Evolutionary conservation across 2,888 invertebrate genomes (phyloP).

Genomic region (Apodemia mormo): DNA sequence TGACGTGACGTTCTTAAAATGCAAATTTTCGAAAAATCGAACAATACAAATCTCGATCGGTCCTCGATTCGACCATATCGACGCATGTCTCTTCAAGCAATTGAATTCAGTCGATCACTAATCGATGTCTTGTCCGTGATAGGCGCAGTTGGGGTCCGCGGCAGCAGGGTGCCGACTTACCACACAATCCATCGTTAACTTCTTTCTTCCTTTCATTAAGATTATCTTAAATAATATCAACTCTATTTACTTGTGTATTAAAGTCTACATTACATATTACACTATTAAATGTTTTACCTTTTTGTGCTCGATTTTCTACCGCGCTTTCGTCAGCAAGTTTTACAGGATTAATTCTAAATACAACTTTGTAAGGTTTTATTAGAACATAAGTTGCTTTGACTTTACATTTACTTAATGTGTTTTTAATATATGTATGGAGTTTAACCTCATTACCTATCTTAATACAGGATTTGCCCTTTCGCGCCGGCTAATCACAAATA

Average conservation of each 20-base stretch:
- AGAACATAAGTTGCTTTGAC: slow-evolving; percentile 58
- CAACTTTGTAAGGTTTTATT: slow-evolving; percentile 55
- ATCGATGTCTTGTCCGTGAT: slow-evolving; percentile 82
- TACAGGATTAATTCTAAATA: slow-evolving; percentile 51
- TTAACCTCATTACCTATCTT: slow-evolving; percentile 83
- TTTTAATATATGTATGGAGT: slow-evolving; percentile 54
- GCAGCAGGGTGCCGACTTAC: slow-evolving; percentile 82
- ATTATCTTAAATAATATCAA: slow-evolving; percentile 63
- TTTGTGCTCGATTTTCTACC: slow-evolving; percentile 77
- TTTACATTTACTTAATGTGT: slow-evolving; percentile 45
- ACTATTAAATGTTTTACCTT: slow-evolving; percentile 67
- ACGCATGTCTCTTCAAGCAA: slow-evolving; percentile 71
- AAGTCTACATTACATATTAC: slow-evolving; percentile 63
- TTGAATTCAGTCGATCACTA: slow-evolving; percentile 80
- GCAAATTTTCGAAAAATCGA: slow-evolving; percentile 77
- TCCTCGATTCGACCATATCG: slow-evolving; percentile 76
- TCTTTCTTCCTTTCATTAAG: slow-evolving; percentile 80
- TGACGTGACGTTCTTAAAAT: slow-evolving; percentile 77
- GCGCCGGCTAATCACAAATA: slow-evolving; percentile 81
- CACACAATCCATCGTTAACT: slow-evolving; percentile 83
- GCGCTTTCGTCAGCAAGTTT: slow-evolving; percentile 74
- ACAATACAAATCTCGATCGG: slow-evolving; percentile 69
- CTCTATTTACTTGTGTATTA: slow-evolving; percentile 59
- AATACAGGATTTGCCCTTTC: slow-evolving; percentile 82
- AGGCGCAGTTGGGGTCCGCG: slow-evolving; percentile 78